phyloP scores from a whole-genome alignment of 2,797 vertebrate genomes.

The Sparus aurata region DNA sequence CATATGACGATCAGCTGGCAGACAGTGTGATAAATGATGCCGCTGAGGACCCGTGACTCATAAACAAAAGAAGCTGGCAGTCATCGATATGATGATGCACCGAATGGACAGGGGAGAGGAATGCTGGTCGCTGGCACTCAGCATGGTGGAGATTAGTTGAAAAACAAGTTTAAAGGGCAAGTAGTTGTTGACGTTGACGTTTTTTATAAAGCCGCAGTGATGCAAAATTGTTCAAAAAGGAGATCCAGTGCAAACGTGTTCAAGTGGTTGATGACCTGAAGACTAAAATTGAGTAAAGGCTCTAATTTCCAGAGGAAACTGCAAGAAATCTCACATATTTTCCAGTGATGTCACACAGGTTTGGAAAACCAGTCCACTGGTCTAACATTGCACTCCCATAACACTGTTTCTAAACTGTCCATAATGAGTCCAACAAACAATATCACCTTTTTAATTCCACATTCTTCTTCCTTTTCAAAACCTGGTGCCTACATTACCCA shows the following conservation, averaged over 20 bases:
- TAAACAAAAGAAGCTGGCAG: constrained; percentile 48
- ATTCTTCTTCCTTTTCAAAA: too few relatives aligned
- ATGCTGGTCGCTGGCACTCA: not conserved
- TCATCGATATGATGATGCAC: constrained; percentile 50
- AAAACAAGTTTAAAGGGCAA: constrained; percentile 27
- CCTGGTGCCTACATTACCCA: too few relatives aligned
- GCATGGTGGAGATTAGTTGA: constrained; percentile 1
- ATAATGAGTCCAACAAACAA: too few relatives aligned
- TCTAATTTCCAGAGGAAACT: too few relatives aligned
- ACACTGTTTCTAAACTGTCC: too few relatives aligned
- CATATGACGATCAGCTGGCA: constrained; percentile 46
- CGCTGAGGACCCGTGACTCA: constrained; percentile 35
- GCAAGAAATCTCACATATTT: too few relatives aligned
- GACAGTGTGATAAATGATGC: constrained; percentile 69
- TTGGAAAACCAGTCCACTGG: too few relatives aligned
- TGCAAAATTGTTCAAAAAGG: not conserved
- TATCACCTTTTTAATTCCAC: too few relatives aligned
- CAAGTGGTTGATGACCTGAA: not conserved
- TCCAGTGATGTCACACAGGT: too few relatives aligned
- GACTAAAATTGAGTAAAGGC: not conserved
- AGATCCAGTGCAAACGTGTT: not conserved
- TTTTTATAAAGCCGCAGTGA: not conserved
- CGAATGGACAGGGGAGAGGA: constrained; percentile 33
- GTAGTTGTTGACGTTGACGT: not conserved
- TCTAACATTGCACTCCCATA: too few relatives aligned